Percentiles rank a stretch among this genome's conserved stretches.
phyloP scores from a whole-genome alignment of 1,140 invertebrate species.

The Hypothenemus hampei region DNA sequence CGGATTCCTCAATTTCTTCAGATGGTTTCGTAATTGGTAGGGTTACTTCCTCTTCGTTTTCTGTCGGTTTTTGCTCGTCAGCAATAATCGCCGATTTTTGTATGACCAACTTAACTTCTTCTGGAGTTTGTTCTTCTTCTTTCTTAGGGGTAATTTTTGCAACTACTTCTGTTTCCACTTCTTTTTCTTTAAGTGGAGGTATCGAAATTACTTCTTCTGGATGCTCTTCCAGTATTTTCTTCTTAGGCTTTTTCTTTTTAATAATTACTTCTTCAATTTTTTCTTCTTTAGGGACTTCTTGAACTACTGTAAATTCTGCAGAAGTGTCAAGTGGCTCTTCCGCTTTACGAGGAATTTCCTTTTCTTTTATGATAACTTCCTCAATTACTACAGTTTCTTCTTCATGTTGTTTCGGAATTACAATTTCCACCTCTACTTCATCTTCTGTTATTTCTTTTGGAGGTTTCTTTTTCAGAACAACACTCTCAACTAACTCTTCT shows the following conservation, averaged over 20 bases:
- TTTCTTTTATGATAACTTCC: slow-evolving; percentile 18
- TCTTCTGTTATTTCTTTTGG: slow-evolving; percentile 22
- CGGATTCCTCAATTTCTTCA: neutral
- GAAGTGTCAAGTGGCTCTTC: slow-evolving; percentile 18
- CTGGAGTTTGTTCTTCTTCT: slow-evolving; percentile 29
- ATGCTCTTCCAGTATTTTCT: slow-evolving; percentile 34
- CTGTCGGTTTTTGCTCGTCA: slow-evolving; percentile 36
- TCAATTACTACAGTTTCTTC: slow-evolving; percentile 34
- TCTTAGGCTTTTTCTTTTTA: slow-evolving; percentile 24
- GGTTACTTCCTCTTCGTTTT: slow-evolving; percentile 30
- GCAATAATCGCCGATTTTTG: slow-evolving; percentile 14
- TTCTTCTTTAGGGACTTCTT: slow-evolving; percentile 30
- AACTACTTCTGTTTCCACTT: slow-evolving; percentile 30
- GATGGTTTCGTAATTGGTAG: too few relatives aligned
- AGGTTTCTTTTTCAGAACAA: slow-evolving; percentile 40
- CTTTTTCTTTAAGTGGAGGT: slow-evolving; percentile 15
- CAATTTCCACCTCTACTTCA: slow-evolving; percentile 20
- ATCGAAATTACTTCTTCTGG: slow-evolving; percentile 19
- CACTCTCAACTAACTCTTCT: slow-evolving; percentile 39
- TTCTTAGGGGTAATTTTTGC: slow-evolving; percentile 35
- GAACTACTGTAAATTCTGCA: slow-evolving; percentile 53
- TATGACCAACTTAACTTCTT: slow-evolving; percentile 28
- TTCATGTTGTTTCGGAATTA: slow-evolving; percentile 26
- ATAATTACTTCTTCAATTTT: slow-evolving; percentile 16
- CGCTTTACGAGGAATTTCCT: slow-evolving; percentile 2